phyloP scores from a whole-genome alignment of 2,113 vertebrate species.

The Sitta europaea region DNA sequence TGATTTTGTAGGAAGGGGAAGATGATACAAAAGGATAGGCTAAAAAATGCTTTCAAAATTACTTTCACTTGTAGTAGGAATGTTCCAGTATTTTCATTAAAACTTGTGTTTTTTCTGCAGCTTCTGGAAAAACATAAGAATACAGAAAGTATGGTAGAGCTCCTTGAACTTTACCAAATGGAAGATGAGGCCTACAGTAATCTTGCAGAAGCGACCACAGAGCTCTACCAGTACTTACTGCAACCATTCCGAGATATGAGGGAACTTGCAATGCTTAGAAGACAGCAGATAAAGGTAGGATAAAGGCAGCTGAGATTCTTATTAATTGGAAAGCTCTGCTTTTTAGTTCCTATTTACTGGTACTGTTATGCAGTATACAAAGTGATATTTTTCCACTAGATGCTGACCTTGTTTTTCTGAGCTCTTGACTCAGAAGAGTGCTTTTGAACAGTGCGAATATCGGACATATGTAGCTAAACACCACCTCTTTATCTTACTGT shows the following conservation, averaged over 20 bases:
- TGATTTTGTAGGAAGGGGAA: background rate
- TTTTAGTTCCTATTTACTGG: background rate
- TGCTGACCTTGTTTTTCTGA: background rate
- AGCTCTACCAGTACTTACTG: slow-evolving; percentile 95
- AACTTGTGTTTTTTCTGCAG: slow-evolving; percentile 56
- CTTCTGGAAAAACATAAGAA: slow-evolving; percentile 91
- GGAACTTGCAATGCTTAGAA: slow-evolving; percentile 91
- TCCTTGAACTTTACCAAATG: slow-evolving; percentile 90
- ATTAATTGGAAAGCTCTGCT: background rate
- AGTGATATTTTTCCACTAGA: background rate
- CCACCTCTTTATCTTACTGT: background rate
- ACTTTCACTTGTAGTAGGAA: background rate
- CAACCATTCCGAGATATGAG: slow-evolving; percentile 98
- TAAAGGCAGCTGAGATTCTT: background rate
- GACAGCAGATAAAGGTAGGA: slow-evolving; percentile 97
- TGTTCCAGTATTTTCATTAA: background rate
- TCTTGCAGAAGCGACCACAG: slow-evolving; percentile 90
- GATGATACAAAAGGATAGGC: background rate
- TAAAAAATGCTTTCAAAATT: background rate
- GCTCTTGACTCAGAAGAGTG: background rate
- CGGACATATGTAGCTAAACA: background rate
- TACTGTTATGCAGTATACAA: background rate
- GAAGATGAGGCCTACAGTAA: slow-evolving; percentile 89
- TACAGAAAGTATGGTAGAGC: slow-evolving; percentile 93
- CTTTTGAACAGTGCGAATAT: background rate